A percentile compares a stretch with the other conserved stretches of the same genome.
phyloP scores from a whole-genome alignment of 2,888 invertebrate genomes.

The Helleia helle region DNA sequence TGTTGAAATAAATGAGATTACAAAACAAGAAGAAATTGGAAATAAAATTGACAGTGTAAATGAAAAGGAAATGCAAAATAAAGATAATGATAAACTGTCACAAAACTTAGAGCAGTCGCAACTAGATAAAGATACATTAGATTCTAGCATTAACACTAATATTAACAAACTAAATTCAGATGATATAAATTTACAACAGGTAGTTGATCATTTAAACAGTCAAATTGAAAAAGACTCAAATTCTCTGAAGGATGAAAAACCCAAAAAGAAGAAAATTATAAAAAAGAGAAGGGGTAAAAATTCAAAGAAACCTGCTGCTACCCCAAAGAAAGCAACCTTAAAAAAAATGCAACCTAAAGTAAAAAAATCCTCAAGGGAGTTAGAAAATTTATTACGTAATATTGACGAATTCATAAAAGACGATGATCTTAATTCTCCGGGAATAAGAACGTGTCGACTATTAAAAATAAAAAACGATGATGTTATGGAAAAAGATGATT shows the following conservation, averaged over 20 bases:
- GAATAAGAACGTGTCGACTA: slow-evolving; percentile 77
- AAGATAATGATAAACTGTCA: too few species aligned
- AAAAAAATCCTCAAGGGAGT: slow-evolving; percentile 56
- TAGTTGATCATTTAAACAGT: too few species aligned
- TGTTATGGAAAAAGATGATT: slow-evolving; percentile 28
- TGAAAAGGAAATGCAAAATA: background rate
- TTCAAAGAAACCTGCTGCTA: slow-evolving; percentile 13
- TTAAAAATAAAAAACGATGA: slow-evolving; percentile 64
- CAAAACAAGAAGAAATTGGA: background rate
- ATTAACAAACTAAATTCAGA: too few species aligned
- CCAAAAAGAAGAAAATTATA: slow-evolving; percentile 12
- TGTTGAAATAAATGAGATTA: background rate
- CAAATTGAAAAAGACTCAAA: too few species aligned
- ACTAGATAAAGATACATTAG: too few species aligned
- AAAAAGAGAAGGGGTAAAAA: slow-evolving; percentile 8
- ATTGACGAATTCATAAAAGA: slow-evolving; percentile 81
- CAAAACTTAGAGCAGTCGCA: too few species aligned
- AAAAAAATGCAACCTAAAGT: slow-evolving; percentile 25
- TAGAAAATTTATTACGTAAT: slow-evolving; percentile 79
- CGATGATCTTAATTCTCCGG: slow-evolving; percentile 75
- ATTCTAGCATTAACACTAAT: too few species aligned
- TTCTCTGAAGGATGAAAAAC: background rate
- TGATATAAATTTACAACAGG: too few species aligned
- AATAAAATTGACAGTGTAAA: background rate
- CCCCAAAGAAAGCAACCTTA: slow-evolving; percentile 11